phyloP scores from a whole-genome alignment of 2,888 invertebrate genomes.

The Encarsia formosa region DNA sequence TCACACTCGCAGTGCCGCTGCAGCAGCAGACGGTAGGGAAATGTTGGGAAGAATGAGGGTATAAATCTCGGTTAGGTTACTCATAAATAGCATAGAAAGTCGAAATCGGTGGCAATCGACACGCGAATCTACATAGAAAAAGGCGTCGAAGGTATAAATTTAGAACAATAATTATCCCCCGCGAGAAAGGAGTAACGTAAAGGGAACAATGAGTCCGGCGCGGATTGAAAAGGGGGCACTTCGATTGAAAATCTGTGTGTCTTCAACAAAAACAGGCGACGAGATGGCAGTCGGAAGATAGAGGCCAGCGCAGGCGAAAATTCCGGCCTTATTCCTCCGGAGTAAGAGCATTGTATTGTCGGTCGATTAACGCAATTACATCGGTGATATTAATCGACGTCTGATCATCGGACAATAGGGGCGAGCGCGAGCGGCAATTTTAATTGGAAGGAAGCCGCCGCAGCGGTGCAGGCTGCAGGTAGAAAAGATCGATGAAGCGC shows the following conservation, averaged over 20 bases:
- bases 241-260: slow-evolving; percentile 7
- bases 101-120: not conserved
- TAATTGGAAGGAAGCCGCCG: slow-evolving; percentile 24
- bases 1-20: too few species aligned
- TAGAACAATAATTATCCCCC: not conserved
- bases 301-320: not conserved
- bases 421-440: slow-evolving; percentile 14
- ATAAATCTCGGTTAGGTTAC: not conserved
- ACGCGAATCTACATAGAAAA: not conserved
- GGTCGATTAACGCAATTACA: slow-evolving; percentile 28
- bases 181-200: slow-evolving; percentile 14
- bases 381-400: slow-evolving; percentile 27
- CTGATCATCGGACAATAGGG: slow-evolving; percentile 27
- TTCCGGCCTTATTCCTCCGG: not conserved
- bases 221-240: too few species aligned
- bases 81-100: not conserved
- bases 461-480: too few species aligned
- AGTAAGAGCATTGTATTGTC: slow-evolving; percentile 22
- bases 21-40: not conserved
- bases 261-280: not conserved
- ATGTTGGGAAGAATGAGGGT: too few species aligned
- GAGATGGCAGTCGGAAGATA: not conserved
- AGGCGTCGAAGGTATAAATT: not conserved
- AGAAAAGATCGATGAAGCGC: slow-evolving; percentile 18
- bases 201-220: too few species aligned